phyloP scores from a whole-genome alignment of 2,888 invertebrate genomes.

The Harpalus rubripes region DNA sequence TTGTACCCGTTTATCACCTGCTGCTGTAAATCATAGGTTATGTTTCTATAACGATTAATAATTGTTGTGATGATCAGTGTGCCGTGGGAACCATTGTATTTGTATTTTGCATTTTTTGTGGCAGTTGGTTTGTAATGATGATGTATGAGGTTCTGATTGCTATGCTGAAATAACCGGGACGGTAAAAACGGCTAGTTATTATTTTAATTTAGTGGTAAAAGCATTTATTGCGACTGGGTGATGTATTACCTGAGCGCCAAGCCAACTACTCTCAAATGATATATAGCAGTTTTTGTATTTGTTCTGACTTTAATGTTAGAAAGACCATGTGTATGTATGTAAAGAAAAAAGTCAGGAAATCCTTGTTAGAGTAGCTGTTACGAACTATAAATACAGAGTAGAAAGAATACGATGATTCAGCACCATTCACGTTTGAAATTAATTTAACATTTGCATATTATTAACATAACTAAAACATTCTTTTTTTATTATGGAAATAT shows the following conservation, averaged over 20 bases:
- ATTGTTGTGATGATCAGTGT: constrained; percentile 34
- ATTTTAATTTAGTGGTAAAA: constrained; percentile 30
- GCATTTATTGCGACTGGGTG: constrained; percentile 18
- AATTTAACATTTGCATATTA: no score
- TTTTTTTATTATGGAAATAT: no score
- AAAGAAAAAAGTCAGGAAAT: not conserved
- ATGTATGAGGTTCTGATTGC: constrained; percentile 36
- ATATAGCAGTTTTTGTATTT: not conserved
- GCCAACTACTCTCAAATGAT: not conserved
- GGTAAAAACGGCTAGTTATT: constrained; percentile 5
- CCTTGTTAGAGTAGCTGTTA: no score
- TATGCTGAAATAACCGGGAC: not conserved
- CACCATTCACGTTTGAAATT: no score
- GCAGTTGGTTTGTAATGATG: constrained; percentile 42
- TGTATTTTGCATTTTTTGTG: constrained; percentile 33
- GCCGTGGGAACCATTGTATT: constrained; percentile 28
- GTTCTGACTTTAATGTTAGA: not conserved
- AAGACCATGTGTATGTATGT: not conserved
- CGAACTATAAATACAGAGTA: no score
- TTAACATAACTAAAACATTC: no score
- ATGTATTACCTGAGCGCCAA: constrained; percentile 29
- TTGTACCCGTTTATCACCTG: constrained; percentile 46
- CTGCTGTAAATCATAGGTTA: constrained; percentile 24
- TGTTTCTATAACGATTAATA: constrained; percentile 42
- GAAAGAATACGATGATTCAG: no score